Evolutionary conservation across 2,888 invertebrate species (phyloP).

Genomic region (Chymomyza procnemis): DNA sequence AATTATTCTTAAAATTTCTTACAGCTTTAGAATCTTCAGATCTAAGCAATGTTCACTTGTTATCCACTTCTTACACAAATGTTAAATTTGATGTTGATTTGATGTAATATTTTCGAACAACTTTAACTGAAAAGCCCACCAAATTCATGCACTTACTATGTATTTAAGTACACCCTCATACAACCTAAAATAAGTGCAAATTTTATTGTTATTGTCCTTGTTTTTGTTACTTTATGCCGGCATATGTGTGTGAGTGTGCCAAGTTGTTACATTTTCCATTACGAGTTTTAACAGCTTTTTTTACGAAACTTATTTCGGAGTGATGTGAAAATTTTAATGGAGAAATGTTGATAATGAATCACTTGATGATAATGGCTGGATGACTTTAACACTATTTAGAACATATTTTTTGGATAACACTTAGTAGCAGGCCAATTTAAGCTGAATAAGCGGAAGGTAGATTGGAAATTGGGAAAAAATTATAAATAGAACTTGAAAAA

Average conservation of each 20-base stretch:
- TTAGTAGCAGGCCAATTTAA: neutral
- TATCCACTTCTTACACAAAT: neutral
- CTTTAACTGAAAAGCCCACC: neutral
- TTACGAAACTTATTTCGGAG: neutral
- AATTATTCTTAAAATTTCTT: too few relatives aligned
- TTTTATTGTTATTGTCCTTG: neutral
- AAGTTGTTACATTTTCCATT: constrained; percentile 34
- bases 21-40: too few relatives aligned
- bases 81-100: neutral
- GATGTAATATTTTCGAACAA: neutral
- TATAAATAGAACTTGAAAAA: too few relatives aligned
- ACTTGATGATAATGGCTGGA: neutral
- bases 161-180: neutral
- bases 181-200: neutral
- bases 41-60: too few relatives aligned
- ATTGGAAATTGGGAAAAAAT: too few relatives aligned
- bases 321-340: neutral
- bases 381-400: neutral
- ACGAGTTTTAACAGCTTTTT: neutral
- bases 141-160: neutral
- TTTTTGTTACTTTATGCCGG: neutral
- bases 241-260: constrained; percentile 10
- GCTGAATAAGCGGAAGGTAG: too few relatives aligned
- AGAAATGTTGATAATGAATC: neutral
- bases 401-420: neutral